Evolutionary conservation across 2,888 invertebrate species (phyloP), one percentile per base, ranked within the genome.

Genomic region (Vandiemenella viatica): DNA sequence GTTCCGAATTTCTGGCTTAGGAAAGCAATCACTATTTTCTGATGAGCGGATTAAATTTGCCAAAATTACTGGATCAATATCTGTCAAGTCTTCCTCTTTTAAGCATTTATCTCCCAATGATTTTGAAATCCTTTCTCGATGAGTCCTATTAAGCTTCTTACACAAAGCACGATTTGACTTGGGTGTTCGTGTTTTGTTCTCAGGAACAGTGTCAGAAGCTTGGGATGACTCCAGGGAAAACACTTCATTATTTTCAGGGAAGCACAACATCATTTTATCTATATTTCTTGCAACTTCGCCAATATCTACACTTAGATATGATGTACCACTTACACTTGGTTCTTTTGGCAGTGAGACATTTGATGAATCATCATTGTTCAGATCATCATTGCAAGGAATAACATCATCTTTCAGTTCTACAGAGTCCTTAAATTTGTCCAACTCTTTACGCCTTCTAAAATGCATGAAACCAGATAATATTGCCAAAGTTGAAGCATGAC

Each of bases 401-500:
- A 10, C 8, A 42, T 8, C 4, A 15, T 8, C 8, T n/a, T 8
- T 38, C 15, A n/a, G 10, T 20, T n/a, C 18, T n/a, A n/a, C 19
- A 5, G 42, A 45, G n/a, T 50, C 46, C 37, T 37, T 45, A 16
- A 20, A 2, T 17, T 37, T 50, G 19, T 46, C 45, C 15, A 42
- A 22, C 15, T 50, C 50, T 46, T 42, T 50, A 4, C 50, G 15
- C 20, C 23, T 46, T 15, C 49, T 26, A 13, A 48, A 32, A 20
- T 51, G 51, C 42, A 47, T 47, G 37, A 58, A 46, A 47, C 59
- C 60, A 16, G 64, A 64, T 45, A 89, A 76, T 50, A 89, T 84
- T 0, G 89, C 89, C 51, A 88, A 65, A 0, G 90, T 90, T 0
- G 88, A 88, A 0, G 89, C 89, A 62, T 90, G 89, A 62, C 89